phyloP scores from a whole-genome alignment of 1,140 invertebrate species.

The Portunus trituberculatus region DNA sequence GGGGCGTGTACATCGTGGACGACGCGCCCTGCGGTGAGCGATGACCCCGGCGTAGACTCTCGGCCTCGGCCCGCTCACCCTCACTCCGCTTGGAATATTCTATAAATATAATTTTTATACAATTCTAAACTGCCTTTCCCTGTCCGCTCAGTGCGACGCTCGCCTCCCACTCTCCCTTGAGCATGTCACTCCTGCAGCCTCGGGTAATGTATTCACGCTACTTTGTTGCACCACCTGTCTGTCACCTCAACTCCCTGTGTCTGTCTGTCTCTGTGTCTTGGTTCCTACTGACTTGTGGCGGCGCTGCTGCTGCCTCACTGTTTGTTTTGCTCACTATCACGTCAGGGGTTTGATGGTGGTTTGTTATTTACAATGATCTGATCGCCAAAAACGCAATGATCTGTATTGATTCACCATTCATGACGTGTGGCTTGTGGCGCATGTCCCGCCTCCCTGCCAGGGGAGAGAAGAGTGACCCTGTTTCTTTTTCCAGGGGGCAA shows the following conservation, averaged over 20 bases:
- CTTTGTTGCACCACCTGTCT: neutral
- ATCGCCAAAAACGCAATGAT: neutral
- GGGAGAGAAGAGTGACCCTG: neutral
- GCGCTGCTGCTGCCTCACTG: neutral
- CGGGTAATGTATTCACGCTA: neutral
- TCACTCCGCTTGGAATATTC: neutral
- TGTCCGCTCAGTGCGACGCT: neutral
- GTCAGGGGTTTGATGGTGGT: neutral
- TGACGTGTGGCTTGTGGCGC: no score
- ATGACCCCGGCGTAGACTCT: neutral
- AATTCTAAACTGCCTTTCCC: neutral
- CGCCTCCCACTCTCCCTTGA: neutral
- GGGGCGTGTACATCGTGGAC: neutral
- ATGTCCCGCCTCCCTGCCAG: no score
- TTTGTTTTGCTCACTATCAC: neutral
- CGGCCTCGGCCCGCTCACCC: neutral
- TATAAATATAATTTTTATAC: neutral
- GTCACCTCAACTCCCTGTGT: neutral
- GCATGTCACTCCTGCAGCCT: neutral
- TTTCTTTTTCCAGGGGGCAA: neutral
- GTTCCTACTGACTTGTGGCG: neutral
- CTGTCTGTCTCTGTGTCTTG: neutral
- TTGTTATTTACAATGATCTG: neutral
- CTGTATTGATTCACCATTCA: no score
- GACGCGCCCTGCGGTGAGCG: conserved; percentile 48